Evolutionary conservation across 2,888 invertebrate species (phyloP).

Genomic region (Panzeria rudis): DNA sequence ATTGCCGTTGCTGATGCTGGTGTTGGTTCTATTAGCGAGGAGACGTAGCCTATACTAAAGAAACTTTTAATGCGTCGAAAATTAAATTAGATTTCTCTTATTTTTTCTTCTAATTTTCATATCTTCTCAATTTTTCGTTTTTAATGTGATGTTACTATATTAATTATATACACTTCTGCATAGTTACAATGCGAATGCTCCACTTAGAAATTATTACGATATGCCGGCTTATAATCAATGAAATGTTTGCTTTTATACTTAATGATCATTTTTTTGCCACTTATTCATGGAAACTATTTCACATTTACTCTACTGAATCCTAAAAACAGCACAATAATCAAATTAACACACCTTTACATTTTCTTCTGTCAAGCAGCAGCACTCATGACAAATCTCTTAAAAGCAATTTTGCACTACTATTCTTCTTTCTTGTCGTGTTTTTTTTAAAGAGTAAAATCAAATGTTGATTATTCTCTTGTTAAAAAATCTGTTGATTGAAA

Average conservation of each 20-base stretch:
- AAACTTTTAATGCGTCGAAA: conserved; percentile 83
- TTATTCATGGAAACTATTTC: not conserved
- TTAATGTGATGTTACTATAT: conserved; percentile 27
- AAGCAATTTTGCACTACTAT: too few species aligned
- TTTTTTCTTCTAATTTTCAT: conserved; percentile 31
- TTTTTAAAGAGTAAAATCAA: not conserved
- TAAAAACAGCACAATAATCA: not conserved
- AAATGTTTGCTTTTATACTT: not conserved
- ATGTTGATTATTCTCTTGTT: not conserved
- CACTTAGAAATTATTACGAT: conserved; percentile 19
- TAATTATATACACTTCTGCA: not conserved
- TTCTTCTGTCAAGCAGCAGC: not conserved
- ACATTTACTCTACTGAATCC: not conserved
- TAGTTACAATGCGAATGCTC: not conserved
- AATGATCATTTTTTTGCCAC: not conserved
- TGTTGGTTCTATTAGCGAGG: conserved; percentile 77
- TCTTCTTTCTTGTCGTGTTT: too few species aligned
- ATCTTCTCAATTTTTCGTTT: not conserved
- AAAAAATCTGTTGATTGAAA: too few species aligned
- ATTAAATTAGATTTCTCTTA: conserved; percentile 72
- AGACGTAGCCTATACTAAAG: conserved; percentile 84
- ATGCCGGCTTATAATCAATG: conserved; percentile 10
- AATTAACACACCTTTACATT: not conserved
- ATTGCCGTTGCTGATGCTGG: conserved; percentile 74
- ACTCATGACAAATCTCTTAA: not conserved